Evolutionary conservation across 2,888 invertebrate species (phyloP).

Genomic region (Dryococelus australis): DNA sequence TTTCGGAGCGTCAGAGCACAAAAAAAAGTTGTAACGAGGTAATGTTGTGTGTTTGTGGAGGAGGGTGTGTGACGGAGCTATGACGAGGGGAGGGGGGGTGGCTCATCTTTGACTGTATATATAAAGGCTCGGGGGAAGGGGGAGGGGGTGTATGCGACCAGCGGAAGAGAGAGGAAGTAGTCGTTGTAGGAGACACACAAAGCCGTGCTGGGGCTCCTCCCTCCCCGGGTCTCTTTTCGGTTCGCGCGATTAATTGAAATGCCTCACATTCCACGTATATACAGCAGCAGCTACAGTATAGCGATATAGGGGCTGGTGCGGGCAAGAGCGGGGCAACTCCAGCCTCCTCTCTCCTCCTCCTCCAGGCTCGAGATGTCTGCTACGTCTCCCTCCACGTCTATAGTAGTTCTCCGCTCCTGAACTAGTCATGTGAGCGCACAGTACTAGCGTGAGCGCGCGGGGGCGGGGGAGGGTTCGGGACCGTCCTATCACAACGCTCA

Average conservation of each 20-base stretch:
- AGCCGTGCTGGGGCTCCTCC: conserved; percentile 35
- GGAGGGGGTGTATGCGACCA: not conserved
- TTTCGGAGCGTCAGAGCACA: not conserved
- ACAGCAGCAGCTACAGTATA: conserved; percentile 24
- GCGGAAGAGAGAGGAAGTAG: conserved; percentile 31
- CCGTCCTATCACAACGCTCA: too few species aligned
- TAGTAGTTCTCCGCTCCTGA: too few species aligned
- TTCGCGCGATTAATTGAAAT: conserved; percentile 54
- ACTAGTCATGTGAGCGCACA: too few species aligned
- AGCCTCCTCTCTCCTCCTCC: not conserved
- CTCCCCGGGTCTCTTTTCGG: conserved; percentile 45
- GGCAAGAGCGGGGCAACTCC: conserved; percentile 10
- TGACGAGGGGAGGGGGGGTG: not conserved
- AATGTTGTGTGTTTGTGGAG: not conserved
- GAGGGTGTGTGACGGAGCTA: not conserved
- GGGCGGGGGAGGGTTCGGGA: too few species aligned
- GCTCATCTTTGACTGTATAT: conserved; percentile 23
- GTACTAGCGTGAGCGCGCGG: too few species aligned
- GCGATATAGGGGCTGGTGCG: conserved; percentile 21
- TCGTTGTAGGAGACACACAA: conserved; percentile 40
- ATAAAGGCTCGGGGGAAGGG: not conserved
- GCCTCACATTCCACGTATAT: conserved; percentile 51
- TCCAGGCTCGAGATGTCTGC: too few species aligned
- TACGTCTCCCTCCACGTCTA: too few species aligned
- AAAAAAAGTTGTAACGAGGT: conserved; percentile 19